phyloP scores from a whole-genome alignment of 23 tunicate genomes.

The Botrylloides violaceus region DNA sequence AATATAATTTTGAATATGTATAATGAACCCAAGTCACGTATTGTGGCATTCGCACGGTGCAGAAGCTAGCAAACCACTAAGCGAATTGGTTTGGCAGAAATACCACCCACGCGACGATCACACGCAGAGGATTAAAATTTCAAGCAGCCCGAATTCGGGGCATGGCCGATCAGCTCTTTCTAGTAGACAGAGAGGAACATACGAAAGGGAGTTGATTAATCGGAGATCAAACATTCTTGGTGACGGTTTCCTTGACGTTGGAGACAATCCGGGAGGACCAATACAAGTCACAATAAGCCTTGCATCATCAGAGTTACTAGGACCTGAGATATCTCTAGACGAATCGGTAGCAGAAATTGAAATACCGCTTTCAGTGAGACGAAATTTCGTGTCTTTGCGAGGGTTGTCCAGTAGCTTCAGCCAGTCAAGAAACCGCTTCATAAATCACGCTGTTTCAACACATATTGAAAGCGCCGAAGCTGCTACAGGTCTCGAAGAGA shows the following conservation, averaged over 20 bases:
- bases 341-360: not conserved
- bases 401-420: slow-evolving; percentile 2
- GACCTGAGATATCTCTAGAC: slow-evolving; percentile 12
- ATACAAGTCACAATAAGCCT: not conserved
- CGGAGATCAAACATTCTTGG: not conserved
- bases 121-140: too few relatives aligned
- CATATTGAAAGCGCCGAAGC: too few relatives aligned
- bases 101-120: too few relatives aligned
- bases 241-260: not conserved
- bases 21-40: not conserved
- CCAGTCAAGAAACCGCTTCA: too few relatives aligned
- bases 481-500: too few relatives aligned
- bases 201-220: not conserved
- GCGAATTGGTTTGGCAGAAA: not conserved
- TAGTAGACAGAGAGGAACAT: not conserved
- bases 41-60: not conserved
- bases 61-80: too few relatives aligned
- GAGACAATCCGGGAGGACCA: not conserved
- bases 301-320: not conserved
- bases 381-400: slow-evolving; percentile 2
- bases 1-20: not conserved
- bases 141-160: too few relatives aligned
- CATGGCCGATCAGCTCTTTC: too few relatives aligned
- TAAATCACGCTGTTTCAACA: too few relatives aligned
- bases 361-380: not conserved